Percentiles rank a stretch among this genome's conserved stretches.
These are phyloP conservation scores for Patiria pectinifera DNA, from an alignment of 53 echinoderm and acorn worm genomes.

Conservation along the genomic window DNA sequence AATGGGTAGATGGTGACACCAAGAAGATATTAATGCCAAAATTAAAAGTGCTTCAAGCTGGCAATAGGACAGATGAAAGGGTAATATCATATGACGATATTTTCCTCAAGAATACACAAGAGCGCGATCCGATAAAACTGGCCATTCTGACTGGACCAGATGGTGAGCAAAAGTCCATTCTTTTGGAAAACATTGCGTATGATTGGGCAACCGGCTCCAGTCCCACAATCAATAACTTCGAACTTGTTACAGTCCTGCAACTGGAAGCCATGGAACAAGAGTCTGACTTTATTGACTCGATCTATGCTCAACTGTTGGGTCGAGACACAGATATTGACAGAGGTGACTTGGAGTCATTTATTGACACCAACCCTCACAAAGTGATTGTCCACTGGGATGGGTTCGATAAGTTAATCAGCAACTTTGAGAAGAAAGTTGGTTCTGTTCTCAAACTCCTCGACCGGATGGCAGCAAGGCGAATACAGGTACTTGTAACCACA, in stretches of 20 bases:
- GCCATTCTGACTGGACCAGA: neutral
- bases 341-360: slow-evolving; percentile 27
- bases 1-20: too few species aligned
- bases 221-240: neutral
- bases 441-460: neutral
- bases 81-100: neutral
- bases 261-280: slow-evolving; percentile 15
- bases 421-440: neutral
- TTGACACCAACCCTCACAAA: neutral
- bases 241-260: slow-evolving; percentile 22
- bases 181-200: slow-evolving; percentile 47
- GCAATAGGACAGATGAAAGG: too few species aligned
- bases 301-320: slow-evolving; percentile 37
- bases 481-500: slow-evolving; percentile 25
- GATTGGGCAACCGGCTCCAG: slow-evolving; percentile 26
- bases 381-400: neutral
- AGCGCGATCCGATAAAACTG: neutral
- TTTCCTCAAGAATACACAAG: neutral
- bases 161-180: slow-evolving; percentile 27
- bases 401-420: neutral
- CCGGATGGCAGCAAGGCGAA: neutral
- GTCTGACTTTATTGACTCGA: slow-evolving; percentile 29
- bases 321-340: neutral
- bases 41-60: too few species aligned
- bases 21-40: too few species aligned